Base-by-base conservation (phyloP, 2,797 vertebrate species). In the Dermochelys coriacea region DNA sequence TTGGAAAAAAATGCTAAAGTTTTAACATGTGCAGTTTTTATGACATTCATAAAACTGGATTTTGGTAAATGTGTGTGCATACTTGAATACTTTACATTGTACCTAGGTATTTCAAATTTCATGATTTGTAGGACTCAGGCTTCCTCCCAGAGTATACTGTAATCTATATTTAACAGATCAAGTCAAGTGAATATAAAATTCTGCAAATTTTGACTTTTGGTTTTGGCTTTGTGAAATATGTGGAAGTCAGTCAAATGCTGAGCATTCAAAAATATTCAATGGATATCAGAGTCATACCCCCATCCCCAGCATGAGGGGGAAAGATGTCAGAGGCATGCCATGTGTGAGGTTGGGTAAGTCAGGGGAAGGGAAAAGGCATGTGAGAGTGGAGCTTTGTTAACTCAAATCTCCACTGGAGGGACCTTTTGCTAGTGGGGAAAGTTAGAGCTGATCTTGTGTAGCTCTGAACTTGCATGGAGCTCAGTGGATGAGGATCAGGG, bases 61-160 rank as follows among this genome's bases (percentile, higher is more conserved):
- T 71, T 64, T 47, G 29, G 34, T 11, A 6, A 12, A 2, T 6
- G 2, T 1, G 2, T 0, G 0, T 79, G 12, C 3, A 29, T 54
- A 5, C 49, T 49, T 83, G 5, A 51, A 0, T 74, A 83, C n/a
- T 2, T 41, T 47, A n/a, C 55, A 5, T 27, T 91, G 31, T 5
- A 19, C 25, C 79, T 82, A 45, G 61, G 34, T 84, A 86, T 45
- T 64, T 74, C 2, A 80, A 61, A 21, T 27, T 12, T 75, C 55
- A 12, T 19, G 29, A 41, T 21, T 9, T 37, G 6, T 86, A 4
- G 27, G 61, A 61, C 12, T 10, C 80, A 29, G 82, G 10, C 31
- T 82, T 29, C 14, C 12, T n/a, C 45, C 41, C 25, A 80, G 15
- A 80, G 68, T 2, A 5, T 25, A 41, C 3, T 49, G 9, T n/a